A percentile compares a stretch with the other conserved stretches of the same genome.
Evolutionary conservation across 1,140 invertebrate genomes (phyloP).

Genomic region (Camponotus floridanus): DNA sequence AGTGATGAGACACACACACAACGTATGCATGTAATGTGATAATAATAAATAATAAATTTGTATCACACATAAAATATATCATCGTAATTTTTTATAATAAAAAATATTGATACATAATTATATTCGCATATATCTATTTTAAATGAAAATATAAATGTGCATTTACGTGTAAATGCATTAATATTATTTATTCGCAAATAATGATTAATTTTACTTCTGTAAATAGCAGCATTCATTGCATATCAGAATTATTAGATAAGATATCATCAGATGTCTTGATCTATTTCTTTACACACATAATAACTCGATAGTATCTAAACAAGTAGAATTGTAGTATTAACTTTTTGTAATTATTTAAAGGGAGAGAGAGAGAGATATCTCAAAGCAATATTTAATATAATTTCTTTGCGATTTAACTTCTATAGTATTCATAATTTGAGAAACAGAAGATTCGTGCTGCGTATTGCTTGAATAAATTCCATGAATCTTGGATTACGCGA

Average conservation of each 20-base stretch:
- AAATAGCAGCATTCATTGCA: not conserved
- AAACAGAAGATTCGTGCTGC: not conserved
- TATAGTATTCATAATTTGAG: not conserved
- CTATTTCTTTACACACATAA: not conserved
- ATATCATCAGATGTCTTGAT: not conserved
- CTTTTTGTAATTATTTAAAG: not conserved
- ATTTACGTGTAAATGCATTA: not conserved
- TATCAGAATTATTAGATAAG: not conserved
- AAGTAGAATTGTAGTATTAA: not conserved
- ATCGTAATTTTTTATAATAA: not conserved
- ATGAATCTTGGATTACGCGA: not conserved
- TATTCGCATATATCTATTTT: not conserved
- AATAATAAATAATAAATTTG: constrained; percentile 18
- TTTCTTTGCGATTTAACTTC: not conserved
- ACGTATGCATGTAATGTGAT: not conserved
- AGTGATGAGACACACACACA: too few relatives aligned
- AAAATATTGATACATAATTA: too few relatives aligned
- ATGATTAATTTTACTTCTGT: not conserved
- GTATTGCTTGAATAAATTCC: constrained; percentile 24
- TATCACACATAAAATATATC: not conserved
- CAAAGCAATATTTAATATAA: not conserved
- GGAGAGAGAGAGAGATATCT: not conserved
- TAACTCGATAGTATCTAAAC: not conserved
- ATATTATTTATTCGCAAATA: constrained; percentile 7
- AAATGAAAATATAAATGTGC: not conserved